Conservation (phyloP, 1,140 invertebrate genomes). For the Drosophila fuyamai region DNA sequence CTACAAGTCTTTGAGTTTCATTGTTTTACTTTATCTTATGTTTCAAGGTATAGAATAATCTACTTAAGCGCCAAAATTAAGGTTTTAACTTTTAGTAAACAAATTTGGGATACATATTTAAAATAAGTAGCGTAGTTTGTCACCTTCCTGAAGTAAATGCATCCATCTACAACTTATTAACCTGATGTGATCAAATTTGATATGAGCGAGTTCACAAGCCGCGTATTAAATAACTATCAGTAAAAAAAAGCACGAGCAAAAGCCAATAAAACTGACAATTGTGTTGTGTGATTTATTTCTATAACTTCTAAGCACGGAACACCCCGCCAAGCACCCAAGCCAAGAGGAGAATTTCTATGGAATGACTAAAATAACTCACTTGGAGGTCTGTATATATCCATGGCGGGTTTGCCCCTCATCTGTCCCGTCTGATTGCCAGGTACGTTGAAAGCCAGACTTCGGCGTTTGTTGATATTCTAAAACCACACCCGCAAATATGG, state of each 20-base stretch:
- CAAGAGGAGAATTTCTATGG: slow-evolving; percentile 2
- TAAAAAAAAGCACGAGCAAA: neutral
- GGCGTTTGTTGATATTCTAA: slow-evolving; percentile 81
- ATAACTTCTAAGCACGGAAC: slow-evolving; percentile 5
- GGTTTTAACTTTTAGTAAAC: neutral
- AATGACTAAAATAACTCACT: slow-evolving; percentile 86
- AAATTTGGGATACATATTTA: neutral
- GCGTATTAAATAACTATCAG: neutral
- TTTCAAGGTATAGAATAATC: too few species aligned
- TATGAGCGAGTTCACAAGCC: too few species aligned
- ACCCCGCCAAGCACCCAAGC: slow-evolving; percentile 41
- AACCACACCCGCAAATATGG: slow-evolving; percentile 30
- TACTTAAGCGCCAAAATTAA: neutral
- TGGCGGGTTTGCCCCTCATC: slow-evolving; percentile 89
- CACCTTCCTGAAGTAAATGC: slow-evolving; percentile 17
- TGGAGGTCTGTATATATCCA: slow-evolving; percentile 94
- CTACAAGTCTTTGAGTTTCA: neutral
- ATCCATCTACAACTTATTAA: slow-evolving; percentile 4
- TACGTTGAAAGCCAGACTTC: slow-evolving; percentile 83
- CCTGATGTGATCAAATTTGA: neutral
- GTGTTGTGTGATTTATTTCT: neutral
- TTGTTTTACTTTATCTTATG: too few species aligned
- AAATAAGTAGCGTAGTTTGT: neutral
- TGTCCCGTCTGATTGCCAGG: slow-evolving; percentile 73
- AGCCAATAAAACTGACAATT: slow-evolving; percentile 3